Percentiles rank a stretch among this genome's conserved stretches.
These are phyloP conservation scores for Beroe forskalii DNA, from an alignment of 37 sponge, comb jelly and placozoan genomes.

Conservation along the genomic window DNA sequence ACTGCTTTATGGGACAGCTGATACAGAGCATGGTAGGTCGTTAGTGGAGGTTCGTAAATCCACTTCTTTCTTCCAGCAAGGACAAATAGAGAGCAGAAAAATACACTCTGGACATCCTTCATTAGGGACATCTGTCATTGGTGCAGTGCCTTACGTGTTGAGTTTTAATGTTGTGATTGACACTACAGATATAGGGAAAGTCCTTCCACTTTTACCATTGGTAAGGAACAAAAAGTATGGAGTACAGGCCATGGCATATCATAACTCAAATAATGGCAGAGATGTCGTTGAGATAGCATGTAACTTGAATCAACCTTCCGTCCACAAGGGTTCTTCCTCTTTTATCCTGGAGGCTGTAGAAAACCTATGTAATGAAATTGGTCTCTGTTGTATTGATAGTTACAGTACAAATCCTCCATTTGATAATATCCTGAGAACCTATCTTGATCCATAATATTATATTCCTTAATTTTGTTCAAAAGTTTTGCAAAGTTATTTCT, in stretches of 20 bases:
- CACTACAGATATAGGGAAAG: background rate
- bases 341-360: background rate
- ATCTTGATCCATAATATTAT: too few species aligned
- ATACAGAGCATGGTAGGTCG: background rate
- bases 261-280: background rate
- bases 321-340: background rate
- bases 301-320: slow-evolving; percentile 18
- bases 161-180: slow-evolving; percentile 33
- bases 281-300: slow-evolving; percentile 22
- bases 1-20: slow-evolving; percentile 41
- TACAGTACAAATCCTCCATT: slow-evolving; percentile 59
- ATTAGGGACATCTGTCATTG: slow-evolving; percentile 1
- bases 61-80: slow-evolving; percentile 19
- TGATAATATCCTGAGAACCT: background rate
- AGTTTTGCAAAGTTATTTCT: too few species aligned
- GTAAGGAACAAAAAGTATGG: background rate
- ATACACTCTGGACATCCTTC: background rate
- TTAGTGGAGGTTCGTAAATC: slow-evolving; percentile 23
- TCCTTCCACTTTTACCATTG: background rate
- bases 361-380: background rate
- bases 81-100: background rate
- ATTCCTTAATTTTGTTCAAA: too few species aligned
- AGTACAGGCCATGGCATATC: slow-evolving; percentile 37
- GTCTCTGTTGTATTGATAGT: background rate
- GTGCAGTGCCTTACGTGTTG: slow-evolving; percentile 38